Base-by-base conservation (phyloP, 2,888 invertebrate species). In the Tenthredo livida region DNA sequence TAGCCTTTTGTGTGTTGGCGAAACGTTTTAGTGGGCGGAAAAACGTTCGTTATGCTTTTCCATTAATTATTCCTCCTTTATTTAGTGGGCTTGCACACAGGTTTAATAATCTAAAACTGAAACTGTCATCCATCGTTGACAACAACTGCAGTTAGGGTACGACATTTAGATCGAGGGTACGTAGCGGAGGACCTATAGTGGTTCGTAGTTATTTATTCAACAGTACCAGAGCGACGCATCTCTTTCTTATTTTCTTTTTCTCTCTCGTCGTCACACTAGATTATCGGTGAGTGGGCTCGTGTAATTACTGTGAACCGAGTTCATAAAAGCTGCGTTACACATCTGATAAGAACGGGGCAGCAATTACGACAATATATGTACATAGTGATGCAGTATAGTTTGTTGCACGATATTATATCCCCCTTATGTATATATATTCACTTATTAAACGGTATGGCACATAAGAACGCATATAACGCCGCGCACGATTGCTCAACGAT, bases 121-220 rank as follows among this genome's bases (percentile, higher is more conserved):
- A 75, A 75, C 47, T 47, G 47, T 47, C 47, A 10, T 15, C 43
- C 47, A 21, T 47, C 47, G 75, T 47, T 25, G 75, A 75, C 75
- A 75, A 47, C 47, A 17, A 47, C 12, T n/a, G 1, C 29, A n/a
- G 43, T 37, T 37, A n/a, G 2, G 37, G 47, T 75, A 37, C 3
- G 4, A 37, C n/a, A 40, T 33, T n/a, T 70, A 29, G 17, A 40
- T 37, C 37, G 37, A 15, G 75, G 25, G 29, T 33, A 7, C 33
- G 4, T 2, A 3, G 67, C 12, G 47, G 43, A 47, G 47, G 72
- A 37, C 15, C 25, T 58, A n/a, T n/a, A n/a, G n/a, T n/a, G 25
- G 33, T 17, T 54, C 54, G 54, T 78, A 12, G 58, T 78, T 78
- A 78, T 78, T 78, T 78, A 78, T 78, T 78, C 78, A 78, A 58